Evolutionary conservation across 2,113 vertebrate genomes (phyloP), one percentile per base, ranked within the genome.

Genomic region (Semicossyphus pulcher): DNA sequence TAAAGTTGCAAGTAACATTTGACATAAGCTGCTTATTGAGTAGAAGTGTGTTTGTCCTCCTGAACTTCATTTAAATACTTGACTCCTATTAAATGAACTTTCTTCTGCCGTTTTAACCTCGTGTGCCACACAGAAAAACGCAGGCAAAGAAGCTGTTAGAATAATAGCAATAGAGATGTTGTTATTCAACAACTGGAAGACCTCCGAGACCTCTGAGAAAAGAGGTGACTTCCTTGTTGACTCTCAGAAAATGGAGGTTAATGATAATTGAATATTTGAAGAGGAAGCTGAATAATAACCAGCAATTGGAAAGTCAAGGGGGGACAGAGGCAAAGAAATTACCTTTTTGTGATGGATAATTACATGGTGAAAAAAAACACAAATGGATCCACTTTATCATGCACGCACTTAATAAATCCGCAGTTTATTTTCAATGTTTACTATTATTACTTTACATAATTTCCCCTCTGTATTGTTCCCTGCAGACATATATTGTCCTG

Each of bases 251-350:
- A 69, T 75, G 31, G 49, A 69, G 82, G 82, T 72, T 83, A 85
- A 79, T 81, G 54, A 59, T 82, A 82, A 82, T 47, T 88, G 71
- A 78, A 83, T 84, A 82, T 83, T 78, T 81, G 32, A 83, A 68
- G 48, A 76, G 64, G 53, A 60, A 15, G 39, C 47, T 72, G 68
- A 87, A 87, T 84, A 84, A 77, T 62, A 54, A 37, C 51, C 28
- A 60, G n/a, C 21, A 52, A 51, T 8, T 68, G 42, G 29, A 52
- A 53, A 58, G 58, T 49, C 5, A 14, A 61, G 39, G 20, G 8
- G n/a, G 48, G 41, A n/a, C 41, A 9, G 12, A 44, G 41, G 18
- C 41, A 44, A 44, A 7, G 7, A 18, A 44, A 63, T 58, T 2
- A 54, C 5, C 18, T 63, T 26, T 42, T 37, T 52, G 7, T 54